phyloP scores from a whole-genome alignment of 30 jellyfish, hydroid and myxozoan species.

The Rhopilema esculentum region DNA sequence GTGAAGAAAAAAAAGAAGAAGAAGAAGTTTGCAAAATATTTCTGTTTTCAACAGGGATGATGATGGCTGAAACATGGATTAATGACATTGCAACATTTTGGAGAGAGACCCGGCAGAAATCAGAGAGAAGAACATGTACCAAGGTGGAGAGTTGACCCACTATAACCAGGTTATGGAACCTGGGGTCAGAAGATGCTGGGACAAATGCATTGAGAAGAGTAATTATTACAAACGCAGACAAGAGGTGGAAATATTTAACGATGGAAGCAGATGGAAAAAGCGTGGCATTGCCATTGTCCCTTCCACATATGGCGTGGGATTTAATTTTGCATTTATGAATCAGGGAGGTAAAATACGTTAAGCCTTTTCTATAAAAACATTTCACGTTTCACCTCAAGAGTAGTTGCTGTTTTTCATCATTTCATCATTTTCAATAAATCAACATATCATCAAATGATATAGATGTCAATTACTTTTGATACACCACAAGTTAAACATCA shows the following conservation, averaged over 20 bases:
- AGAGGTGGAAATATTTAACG: not conserved
- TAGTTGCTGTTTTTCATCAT: not conserved
- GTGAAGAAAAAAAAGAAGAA: no score
- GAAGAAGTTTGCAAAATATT: no score
- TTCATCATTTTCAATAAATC: not conserved
- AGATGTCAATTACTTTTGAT: no score
- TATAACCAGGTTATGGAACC: conserved; percentile 41
- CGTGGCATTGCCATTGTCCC: conserved; percentile 45
- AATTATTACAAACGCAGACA: conserved; percentile 2
- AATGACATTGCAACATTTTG: conserved; percentile 16
- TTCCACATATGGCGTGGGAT: conserved; percentile 32
- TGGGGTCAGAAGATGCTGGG: conserved; percentile 29
- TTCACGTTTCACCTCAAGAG: not conserved
- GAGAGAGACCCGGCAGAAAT: conserved; percentile 37
- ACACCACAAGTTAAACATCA: not conserved
- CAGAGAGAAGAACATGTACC: conserved; percentile 29
- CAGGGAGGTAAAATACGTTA: conserved; percentile 39
- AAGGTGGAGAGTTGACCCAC: conserved; percentile 20
- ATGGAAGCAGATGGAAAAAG: conserved; percentile 25
- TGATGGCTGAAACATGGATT: conserved; percentile 36
- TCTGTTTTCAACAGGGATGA: conserved; percentile 14
- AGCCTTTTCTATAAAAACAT: no score
- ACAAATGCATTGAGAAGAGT: conserved; percentile 36
- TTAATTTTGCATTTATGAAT: not conserved
- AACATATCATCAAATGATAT: no score